Percentiles rank a stretch among this genome's conserved stretches.
Conservation (phyloP, 2,888 invertebrate species). For the Tanytarsus gracilentus region DNA sequence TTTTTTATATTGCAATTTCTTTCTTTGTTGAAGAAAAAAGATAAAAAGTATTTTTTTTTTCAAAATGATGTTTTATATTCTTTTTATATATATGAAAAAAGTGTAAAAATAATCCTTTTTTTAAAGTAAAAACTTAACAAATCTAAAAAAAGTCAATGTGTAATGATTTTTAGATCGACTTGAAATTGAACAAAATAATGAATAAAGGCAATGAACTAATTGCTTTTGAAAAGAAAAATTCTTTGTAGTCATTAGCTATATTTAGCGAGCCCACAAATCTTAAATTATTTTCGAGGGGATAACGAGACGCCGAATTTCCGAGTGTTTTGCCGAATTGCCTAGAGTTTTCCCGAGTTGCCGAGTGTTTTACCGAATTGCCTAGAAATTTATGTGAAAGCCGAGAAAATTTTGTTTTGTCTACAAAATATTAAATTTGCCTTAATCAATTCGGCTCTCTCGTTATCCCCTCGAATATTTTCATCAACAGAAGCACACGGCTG, state of each 20-base stretch:
- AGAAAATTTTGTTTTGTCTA: no score
- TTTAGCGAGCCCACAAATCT: no score
- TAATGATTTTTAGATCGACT: neutral
- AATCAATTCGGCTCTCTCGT: neutral
- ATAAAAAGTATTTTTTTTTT: constrained; percentile 1
- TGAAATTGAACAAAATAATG: neutral
- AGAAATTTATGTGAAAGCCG: no score
- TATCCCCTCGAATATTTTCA: neutral
- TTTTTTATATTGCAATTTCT: constrained; percentile 18
- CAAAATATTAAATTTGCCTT: neutral
- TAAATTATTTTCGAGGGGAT: no score
- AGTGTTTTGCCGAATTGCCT: no score
- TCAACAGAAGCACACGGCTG: neutral
- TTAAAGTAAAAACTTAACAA: neutral
- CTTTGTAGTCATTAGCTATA: no score
- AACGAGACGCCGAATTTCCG: no score
- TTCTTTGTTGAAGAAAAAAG: neutral
- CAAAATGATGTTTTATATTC: constrained; percentile 5
- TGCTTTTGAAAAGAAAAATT: neutral
- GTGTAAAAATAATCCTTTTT: neutral
- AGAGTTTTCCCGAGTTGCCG: no score
- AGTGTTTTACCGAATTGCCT: no score
- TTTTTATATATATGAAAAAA: constrained; percentile 3
- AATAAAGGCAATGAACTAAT: no score
- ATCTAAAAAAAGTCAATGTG: neutral